These are phyloP conservation scores for Amiota communis DNA, from an alignment of 2,888 invertebrate species.

Conservation along the genomic window DNA sequence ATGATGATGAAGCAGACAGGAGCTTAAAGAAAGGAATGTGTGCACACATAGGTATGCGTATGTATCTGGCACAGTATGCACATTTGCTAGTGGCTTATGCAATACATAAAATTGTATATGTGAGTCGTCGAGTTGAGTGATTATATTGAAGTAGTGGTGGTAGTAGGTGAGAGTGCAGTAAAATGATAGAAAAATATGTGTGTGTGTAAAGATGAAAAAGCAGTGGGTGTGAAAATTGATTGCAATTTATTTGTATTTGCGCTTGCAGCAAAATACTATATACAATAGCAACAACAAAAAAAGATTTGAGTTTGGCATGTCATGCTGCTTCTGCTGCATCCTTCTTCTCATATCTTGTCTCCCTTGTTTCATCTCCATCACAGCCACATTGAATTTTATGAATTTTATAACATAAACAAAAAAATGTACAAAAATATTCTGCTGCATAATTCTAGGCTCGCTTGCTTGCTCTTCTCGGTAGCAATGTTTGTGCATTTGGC, in stretches of 20 bases:
- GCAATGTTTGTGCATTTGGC: too few relatives aligned
- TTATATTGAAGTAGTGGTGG: not conserved
- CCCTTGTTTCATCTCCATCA: too few relatives aligned
- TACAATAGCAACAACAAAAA: not conserved
- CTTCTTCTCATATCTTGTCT: too few relatives aligned
- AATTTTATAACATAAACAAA: too few relatives aligned
- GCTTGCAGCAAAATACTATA: not conserved
- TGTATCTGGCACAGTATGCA: not conserved
- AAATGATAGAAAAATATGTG: not conserved
- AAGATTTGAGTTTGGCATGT: not conserved
- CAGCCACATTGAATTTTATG: too few relatives aligned
- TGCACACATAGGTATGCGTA: too few relatives aligned
- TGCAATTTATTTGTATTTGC: slow-evolving; percentile 24
- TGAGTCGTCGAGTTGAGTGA: not conserved
- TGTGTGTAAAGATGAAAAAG: slow-evolving; percentile 4
- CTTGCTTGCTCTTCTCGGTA: too few relatives aligned
- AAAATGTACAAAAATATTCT: too few relatives aligned
- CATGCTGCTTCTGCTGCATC: too few relatives aligned
- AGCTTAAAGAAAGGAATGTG: not conserved
- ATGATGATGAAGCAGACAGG: not conserved
- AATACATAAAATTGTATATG: not conserved
- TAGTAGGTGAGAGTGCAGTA: not conserved
- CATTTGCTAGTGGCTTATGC: not conserved
- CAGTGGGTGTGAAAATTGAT: slow-evolving; percentile 25
- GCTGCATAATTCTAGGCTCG: too few relatives aligned